phyloP scores from a whole-genome alignment of 2,113 vertebrate genomes.

The Nerophis lumbriciformis region DNA sequence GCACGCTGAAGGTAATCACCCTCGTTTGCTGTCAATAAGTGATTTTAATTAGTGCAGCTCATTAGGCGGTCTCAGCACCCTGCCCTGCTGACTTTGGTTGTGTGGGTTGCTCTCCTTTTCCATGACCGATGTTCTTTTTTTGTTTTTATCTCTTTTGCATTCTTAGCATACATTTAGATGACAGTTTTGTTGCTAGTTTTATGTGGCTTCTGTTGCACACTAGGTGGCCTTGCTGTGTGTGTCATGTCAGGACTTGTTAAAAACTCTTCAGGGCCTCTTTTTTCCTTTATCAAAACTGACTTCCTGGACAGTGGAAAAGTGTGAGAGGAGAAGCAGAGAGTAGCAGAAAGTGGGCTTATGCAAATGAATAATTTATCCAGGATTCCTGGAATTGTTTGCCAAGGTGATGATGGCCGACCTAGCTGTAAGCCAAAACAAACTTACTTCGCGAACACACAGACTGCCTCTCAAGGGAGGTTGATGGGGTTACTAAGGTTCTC shows the following conservation, averaged over 20 bases:
- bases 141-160: constrained; percentile 29
- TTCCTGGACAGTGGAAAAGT: constrained; percentile 44
- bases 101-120: constrained; percentile 34
- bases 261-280: too few species aligned
- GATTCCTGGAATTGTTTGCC: constrained; percentile 79
- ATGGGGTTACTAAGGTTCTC: constrained; percentile 43
- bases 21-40: constrained; percentile 70
- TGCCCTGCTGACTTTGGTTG: constrained; percentile 54
- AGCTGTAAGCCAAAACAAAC: constrained; percentile 76
- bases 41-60: constrained; percentile 76
- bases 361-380: constrained; percentile 77
- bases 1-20: constrained; percentile 65
- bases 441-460: neutral
- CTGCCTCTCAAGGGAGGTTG: constrained; percentile 26
- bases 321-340: constrained; percentile 25
- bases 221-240: constrained; percentile 29
- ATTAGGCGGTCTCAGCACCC: constrained; percentile 62
- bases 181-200: neutral
- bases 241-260: constrained; percentile 43
- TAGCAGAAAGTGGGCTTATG: constrained; percentile 54
- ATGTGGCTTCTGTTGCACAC: neutral
- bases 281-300: constrained; percentile 26
- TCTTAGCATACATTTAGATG: constrained; percentile 20
- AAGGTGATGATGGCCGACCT: constrained; percentile 76
- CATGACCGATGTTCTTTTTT: constrained; percentile 29